Base-by-base conservation (phyloP, 1,140 invertebrate genomes). In the Scaptodrosophila lebanonensis region DNA sequence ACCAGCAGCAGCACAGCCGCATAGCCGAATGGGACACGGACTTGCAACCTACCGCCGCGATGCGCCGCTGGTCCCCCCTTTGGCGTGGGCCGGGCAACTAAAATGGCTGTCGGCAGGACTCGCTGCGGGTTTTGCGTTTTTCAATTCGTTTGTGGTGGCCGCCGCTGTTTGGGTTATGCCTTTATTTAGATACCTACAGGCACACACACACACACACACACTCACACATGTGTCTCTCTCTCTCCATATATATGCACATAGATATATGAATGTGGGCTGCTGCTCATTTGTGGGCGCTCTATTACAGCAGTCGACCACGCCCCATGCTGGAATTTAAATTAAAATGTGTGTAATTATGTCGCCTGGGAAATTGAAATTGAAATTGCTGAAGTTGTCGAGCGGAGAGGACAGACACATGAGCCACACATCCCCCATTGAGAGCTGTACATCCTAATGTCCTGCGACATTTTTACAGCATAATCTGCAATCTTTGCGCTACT, bases 381-480 rank as follows among this genome's bases (percentile, higher is more conserved):
- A n/a, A n/a, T n/a, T n/a, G n/a, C n/a, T n/a, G n/a, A n/a, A n/a
- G n/a, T n/a, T n/a, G n/a, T n/a, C n/a, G n/a, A n/a, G n/a, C n/a
- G n/a, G n/a, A n/a, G n/a, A n/a, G n/a, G n/a, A 17, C 13, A 3
- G 36, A 27, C 25, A 45, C 25, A 25, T 25, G 22, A 25, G 22
- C 22, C 8, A 17, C 36, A 60, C 35, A 27, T 38, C 18, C 36
- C 15, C 12, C 13, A 25, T 42, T 16, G 29, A n/a, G 29, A 35
- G 39, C 40, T 51, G 2, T 7, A 3, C 4, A 1, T 11, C 7
- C 48, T 43, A 77, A 71, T 77, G 52, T 67, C 54, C 39, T 39
- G 68, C 56, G 68, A 82, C 65, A 82, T 40, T 69, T 75, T 59
- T 62, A 73, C 68, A 57, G 45, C 64, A 65, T 75, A 82, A 79